Evolutionary conservation across 1,140 invertebrate genomes (phyloP).

Genomic region (Dermatophagoides farinae): DNA sequence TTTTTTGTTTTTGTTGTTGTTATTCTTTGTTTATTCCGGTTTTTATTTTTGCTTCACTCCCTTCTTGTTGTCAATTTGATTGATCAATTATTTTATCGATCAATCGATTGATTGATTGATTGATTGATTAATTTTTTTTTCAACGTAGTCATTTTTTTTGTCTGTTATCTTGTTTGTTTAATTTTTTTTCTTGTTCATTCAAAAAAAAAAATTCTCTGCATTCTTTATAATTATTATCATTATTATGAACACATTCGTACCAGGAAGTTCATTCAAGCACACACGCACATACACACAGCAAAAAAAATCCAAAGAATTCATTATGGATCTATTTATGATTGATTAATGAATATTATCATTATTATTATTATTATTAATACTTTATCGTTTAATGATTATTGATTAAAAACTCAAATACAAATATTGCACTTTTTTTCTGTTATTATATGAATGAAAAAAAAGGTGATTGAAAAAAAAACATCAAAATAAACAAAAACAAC

Average conservation of each 20-base stretch:
- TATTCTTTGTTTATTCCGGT: not conserved
- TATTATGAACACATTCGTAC: not conserved
- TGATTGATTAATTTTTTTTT: not conserved
- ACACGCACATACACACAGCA: not conserved
- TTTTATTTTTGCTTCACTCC: not conserved
- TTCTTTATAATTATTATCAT: not conserved
- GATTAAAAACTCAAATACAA: no score
- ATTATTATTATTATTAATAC: no score
- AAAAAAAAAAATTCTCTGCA: not conserved
- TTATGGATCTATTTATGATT: no score
- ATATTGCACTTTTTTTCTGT: no score
- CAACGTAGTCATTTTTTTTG: not conserved
- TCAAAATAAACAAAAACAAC: no score
- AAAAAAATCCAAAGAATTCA: not conserved
- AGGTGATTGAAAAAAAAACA: no score
- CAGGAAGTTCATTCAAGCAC: not conserved
- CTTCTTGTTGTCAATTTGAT: not conserved
- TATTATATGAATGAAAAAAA: no score
- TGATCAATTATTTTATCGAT: not conserved
- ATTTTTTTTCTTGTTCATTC: not conserved
- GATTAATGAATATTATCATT: no score
- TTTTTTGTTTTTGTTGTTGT: not conserved
- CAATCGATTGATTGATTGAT: not conserved
- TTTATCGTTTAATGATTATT: no score
- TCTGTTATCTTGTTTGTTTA: not conserved